Percentiles rank a stretch among this genome's conserved stretches.
Conservation (phyloP, 1,140 invertebrate species). For the Brevipalpus yothersi region DNA sequence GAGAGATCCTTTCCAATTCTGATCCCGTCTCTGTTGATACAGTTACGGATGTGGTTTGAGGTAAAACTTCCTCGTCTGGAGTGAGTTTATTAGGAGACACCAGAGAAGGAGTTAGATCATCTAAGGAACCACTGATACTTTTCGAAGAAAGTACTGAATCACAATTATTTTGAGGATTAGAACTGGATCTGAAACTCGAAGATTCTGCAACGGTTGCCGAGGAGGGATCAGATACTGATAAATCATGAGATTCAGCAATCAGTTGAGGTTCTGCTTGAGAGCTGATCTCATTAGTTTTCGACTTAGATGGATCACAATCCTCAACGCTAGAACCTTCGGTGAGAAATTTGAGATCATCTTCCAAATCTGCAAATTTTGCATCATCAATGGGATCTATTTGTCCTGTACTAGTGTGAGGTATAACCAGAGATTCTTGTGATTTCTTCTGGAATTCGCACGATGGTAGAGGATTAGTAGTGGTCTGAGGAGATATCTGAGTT, state of each 20-base stretch:
- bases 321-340: neutral
- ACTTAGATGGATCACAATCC: neutral
- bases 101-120: too few species aligned
- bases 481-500: neutral
- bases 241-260: neutral
- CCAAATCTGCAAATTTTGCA: neutral
- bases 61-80: too few species aligned
- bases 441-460: neutral
- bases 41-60: too few species aligned
- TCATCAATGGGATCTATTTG: neutral
- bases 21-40: too few species aligned
- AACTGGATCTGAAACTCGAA: too few species aligned
- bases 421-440: neutral
- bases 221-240: neutral
- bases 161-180: too few species aligned
- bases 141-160: too few species aligned
- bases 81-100: too few species aligned
- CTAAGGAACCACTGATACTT: too few species aligned
- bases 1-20: too few species aligned
- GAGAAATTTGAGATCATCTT: neutral
- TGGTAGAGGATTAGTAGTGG: neutral
- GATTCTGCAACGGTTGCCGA: neutral
- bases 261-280: neutral
- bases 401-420: neutral
- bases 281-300: neutral